A percentile compares a stretch with the other conserved stretches of the same genome.
These are phyloP conservation scores for Macrocentrus cingulum DNA, from an alignment of 1,140 invertebrate species.

Conservation along the genomic window DNA sequence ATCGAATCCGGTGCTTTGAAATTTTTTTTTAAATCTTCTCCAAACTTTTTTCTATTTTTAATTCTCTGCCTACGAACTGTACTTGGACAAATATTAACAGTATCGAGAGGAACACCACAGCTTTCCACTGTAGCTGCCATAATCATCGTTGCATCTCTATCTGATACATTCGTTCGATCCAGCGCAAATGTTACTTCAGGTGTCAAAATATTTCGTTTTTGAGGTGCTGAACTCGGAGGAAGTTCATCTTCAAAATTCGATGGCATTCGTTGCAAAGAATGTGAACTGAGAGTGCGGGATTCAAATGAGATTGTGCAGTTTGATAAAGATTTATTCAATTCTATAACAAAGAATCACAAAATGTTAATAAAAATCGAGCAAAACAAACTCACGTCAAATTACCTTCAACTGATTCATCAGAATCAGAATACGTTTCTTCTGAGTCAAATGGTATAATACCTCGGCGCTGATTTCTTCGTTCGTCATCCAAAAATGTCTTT, in stretches of 20 bases:
- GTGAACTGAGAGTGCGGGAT: slow-evolving; percentile 18
- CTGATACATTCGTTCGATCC: slow-evolving; percentile 20
- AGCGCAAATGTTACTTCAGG: slow-evolving; percentile 10
- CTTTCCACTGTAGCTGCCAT: slow-evolving; percentile 8
- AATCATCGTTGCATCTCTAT: slow-evolving; percentile 17
- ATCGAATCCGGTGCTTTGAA: slow-evolving; percentile 5
- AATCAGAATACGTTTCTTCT: slow-evolving; percentile 11
- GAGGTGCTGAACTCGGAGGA: slow-evolving; percentile 3
- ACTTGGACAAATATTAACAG: slow-evolving; percentile 11
- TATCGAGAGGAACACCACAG: neutral
- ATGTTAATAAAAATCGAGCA: neutral
- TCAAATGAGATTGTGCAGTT: slow-evolving; percentile 18
- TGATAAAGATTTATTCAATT: slow-evolving; percentile 20
- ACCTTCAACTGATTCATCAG: slow-evolving; percentile 9
- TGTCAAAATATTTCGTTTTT: slow-evolving; percentile 21
- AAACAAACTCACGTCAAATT: slow-evolving; percentile 8
- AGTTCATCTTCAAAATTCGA: slow-evolving; percentile 22
- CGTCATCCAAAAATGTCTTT: slow-evolving; percentile 7
- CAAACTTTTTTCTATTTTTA: slow-evolving; percentile 5
- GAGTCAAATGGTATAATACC: slow-evolving; percentile 10
- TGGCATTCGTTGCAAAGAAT: slow-evolving; percentile 16
- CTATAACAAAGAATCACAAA: slow-evolving; percentile 16
- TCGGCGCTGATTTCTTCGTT: neutral
- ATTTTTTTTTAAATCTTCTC: slow-evolving; percentile 12
- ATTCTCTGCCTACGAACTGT: slow-evolving; percentile 5